Evolutionary conservation across 2,797 vertebrate genomes (phyloP).

Genomic region (Phylloscopus collybita): DNA sequence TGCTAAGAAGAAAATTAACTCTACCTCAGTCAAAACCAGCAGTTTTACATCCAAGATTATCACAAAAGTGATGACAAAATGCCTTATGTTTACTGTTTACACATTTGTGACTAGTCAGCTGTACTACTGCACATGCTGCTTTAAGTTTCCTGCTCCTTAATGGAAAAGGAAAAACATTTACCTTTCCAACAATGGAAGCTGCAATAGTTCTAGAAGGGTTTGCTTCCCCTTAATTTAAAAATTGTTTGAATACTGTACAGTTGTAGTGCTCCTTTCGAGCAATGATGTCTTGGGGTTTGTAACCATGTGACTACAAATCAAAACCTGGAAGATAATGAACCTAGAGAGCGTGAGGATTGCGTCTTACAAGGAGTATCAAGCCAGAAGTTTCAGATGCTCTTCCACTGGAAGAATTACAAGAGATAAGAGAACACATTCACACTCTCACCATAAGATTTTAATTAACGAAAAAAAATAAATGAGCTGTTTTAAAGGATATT

Average conservation of each 20-base stretch:
- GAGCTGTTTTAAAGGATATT: background rate
- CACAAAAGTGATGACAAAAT: conserved; percentile 3
- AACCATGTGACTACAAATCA: background rate
- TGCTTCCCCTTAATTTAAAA: background rate
- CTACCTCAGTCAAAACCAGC: background rate
- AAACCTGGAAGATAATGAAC: background rate
- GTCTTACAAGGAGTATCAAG: rapidly evolving
- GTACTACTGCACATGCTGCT: background rate
- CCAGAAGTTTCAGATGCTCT: background rate
- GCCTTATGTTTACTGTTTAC: conserved; percentile 12
- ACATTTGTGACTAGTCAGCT: background rate
- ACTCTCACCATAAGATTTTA: background rate
- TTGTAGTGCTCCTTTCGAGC: background rate
- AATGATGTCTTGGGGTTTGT: background rate
- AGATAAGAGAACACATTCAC: background rate
- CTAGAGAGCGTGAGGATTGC: background rate
- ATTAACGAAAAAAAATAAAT: background rate
- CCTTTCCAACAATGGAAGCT: background rate
- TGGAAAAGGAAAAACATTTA: background rate
- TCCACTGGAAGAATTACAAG: background rate
- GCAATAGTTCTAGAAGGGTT: background rate
- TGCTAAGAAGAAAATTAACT: background rate
- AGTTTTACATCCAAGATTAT: background rate
- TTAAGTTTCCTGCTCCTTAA: background rate
- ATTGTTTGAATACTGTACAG: background rate